These are phyloP conservation scores for Echiichthys vipera DNA, from an alignment of 2,797 vertebrate genomes.

Conservation along the genomic window DNA sequence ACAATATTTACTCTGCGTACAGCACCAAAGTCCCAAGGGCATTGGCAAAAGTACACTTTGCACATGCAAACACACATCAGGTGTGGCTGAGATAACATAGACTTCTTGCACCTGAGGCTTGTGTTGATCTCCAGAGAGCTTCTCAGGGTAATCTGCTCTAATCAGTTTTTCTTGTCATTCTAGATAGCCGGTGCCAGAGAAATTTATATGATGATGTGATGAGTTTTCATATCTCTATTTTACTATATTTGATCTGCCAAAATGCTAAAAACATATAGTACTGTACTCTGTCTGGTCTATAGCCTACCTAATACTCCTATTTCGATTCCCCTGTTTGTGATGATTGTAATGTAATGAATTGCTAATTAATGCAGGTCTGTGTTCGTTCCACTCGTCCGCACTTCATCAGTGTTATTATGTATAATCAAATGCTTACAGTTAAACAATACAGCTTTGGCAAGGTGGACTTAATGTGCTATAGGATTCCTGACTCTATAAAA, in stretches of 20 bases:
- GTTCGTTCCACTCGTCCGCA: slow-evolving; percentile 18
- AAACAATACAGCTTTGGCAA: slow-evolving; percentile 26
- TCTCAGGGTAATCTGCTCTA: slow-evolving; percentile 13
- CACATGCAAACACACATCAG: slow-evolving; percentile 22
- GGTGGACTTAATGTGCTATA: slow-evolving; percentile 41
- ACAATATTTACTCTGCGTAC: slow-evolving; percentile 30
- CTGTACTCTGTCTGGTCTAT: background rate
- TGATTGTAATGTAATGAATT: slow-evolving; percentile 15
- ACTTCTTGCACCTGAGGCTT: slow-evolving; percentile 23
- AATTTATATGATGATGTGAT: slow-evolving; percentile 2
- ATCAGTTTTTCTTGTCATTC: slow-evolving; percentile 38
- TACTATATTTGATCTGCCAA: background rate
- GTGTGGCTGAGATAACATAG: slow-evolving; percentile 31
- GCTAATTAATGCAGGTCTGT: slow-evolving; percentile 27
- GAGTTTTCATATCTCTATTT: background rate
- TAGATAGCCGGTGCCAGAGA: slow-evolving; percentile 26
- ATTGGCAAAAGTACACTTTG: slow-evolving; percentile 13
- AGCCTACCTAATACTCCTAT: background rate
- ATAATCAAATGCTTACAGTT: slow-evolving; percentile 31
- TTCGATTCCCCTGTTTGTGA: background rate
- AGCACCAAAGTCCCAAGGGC: slow-evolving; percentile 24
- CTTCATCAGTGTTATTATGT: slow-evolving; percentile 28
- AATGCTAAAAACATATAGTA: background rate
- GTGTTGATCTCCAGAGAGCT: slow-evolving; percentile 26
- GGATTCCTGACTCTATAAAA: slow-evolving; percentile 43